These are phyloP conservation scores for Sialia sialis DNA, from an alignment of 2,113 vertebrate species.

Conservation along the genomic window DNA sequence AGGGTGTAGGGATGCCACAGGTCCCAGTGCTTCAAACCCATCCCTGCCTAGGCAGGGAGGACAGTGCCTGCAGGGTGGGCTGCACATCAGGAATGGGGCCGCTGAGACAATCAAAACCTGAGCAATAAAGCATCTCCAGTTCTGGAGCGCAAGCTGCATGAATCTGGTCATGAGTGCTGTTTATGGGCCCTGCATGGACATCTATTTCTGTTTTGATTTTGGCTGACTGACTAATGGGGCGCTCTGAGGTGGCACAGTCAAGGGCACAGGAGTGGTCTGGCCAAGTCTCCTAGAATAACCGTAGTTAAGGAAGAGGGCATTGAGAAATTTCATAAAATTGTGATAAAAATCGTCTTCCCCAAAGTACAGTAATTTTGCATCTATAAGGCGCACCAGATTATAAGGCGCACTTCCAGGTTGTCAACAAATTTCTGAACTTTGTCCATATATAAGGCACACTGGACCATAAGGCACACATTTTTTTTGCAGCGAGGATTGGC, in stretches of 20 bases:
- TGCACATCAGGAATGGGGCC: neutral
- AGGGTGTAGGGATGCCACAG: fast-evolving
- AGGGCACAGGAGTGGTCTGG: neutral
- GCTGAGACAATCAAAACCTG: fast-evolving
- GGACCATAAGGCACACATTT: too few species aligned
- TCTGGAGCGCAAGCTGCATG: neutral
- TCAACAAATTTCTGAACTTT: too few species aligned
- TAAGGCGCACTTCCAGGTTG: too few species aligned
- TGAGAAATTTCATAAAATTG: neutral
- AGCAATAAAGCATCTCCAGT: neutral
- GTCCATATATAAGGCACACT: too few species aligned
- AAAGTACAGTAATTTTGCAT: too few species aligned
- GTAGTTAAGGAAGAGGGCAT: neutral
- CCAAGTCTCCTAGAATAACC: neutral
- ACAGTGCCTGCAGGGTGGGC: fast-evolving
- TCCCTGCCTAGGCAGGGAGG: too few species aligned
- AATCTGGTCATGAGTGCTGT: fast-evolving
- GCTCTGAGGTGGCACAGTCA: neutral
- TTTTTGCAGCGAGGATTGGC: too few species aligned
- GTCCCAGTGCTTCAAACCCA: fast-evolving
- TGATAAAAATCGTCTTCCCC: neutral
- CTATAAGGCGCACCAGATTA: too few species aligned
- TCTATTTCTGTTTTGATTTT: neutral
- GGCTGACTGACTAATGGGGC: neutral
- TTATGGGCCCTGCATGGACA: neutral